A percentile compares a stretch with the other conserved stretches of the same genome.
phyloP scores from a whole-genome alignment of 2,888 invertebrate genomes.

The Heteropelma amictum region DNA sequence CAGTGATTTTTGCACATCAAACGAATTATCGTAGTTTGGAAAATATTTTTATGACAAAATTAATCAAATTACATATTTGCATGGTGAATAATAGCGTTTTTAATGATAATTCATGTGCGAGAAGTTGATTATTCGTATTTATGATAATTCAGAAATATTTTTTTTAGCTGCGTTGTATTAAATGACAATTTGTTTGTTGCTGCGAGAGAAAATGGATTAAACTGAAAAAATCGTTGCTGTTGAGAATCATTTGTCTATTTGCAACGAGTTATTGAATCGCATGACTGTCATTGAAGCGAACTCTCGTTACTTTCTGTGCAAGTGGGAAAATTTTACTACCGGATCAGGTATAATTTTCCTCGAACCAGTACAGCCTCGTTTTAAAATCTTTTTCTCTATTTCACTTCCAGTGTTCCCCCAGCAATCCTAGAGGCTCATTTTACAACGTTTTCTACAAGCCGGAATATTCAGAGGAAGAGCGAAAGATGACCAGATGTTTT shows the following conservation, averaged over 20 bases:
- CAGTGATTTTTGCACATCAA: no score
- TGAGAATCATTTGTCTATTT: no score
- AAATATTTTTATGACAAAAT: background rate
- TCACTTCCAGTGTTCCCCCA: slow-evolving; percentile 6
- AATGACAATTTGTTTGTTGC: no score
- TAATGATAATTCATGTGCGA: no score
- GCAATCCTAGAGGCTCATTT: slow-evolving; percentile 19
- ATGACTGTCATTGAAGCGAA: slow-evolving; percentile 8
- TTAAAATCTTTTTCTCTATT: slow-evolving; percentile 19
- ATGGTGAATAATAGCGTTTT: no score
- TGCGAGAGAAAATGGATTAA: no score
- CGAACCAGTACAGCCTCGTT: slow-evolving; percentile 46
- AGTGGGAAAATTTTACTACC: slow-evolving; percentile 5
- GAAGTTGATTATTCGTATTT: no score
- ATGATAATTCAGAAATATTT: no score
- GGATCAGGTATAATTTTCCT: slow-evolving; percentile 57
- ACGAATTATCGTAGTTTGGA: background rate
- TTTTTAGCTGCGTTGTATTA: no score
- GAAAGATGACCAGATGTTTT: slow-evolving; percentile 40
- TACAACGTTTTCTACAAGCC: slow-evolving; percentile 10
- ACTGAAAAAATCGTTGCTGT: no score
- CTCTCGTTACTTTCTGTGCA: slow-evolving; percentile 33
- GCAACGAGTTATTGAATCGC: background rate
- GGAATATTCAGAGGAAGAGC: background rate
- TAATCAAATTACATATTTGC: no score